These are phyloP conservation scores for Acromyrmex echinatior DNA, from an alignment of 1,140 invertebrate genomes.

Conservation along the genomic window DNA sequence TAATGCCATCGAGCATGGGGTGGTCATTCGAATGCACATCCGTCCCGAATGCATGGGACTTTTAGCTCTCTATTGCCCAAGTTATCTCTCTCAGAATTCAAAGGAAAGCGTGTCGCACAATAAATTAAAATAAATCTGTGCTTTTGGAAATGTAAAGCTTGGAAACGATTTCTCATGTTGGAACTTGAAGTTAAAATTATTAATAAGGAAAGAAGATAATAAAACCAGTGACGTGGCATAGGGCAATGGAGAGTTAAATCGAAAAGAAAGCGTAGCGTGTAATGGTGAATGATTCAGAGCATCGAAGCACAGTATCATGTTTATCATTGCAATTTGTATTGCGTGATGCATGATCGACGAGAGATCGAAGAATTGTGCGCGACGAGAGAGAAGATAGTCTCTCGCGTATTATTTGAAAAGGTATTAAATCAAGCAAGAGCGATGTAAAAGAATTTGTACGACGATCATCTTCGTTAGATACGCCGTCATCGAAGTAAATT, in stretches of 20 bases:
- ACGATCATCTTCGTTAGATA: conserved; percentile 17
- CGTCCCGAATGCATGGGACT: conserved; percentile 13
- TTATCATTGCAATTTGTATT: not conserved
- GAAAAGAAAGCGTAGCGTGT: conserved; percentile 11
- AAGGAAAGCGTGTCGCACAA: not conserved
- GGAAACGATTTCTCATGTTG: not conserved
- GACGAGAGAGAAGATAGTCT: not conserved
- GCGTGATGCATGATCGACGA: not conserved
- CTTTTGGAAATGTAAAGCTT: not conserved
- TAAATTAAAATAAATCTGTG: not conserved
- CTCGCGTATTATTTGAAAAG: conserved; percentile 12
- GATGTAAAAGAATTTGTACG: conserved; percentile 27
- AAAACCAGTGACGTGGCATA: not conserved
- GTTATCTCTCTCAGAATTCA: not conserved
- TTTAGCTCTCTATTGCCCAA: conserved; percentile 19
- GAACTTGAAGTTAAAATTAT: not conserved
- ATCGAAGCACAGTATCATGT: not conserved
- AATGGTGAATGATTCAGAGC: conserved; percentile 7
- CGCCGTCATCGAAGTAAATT: conserved; percentile 21
- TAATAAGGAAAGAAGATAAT: too few relatives aligned
- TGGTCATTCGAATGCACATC: conserved; percentile 24
- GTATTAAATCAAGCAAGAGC: conserved; percentile 9
- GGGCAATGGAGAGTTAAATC: conserved; percentile 25
- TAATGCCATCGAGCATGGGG: not conserved
- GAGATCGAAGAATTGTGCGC: not conserved